Evolutionary conservation across 2,888 invertebrate genomes (phyloP), one percentile per base, ranked within the genome.

Genomic region (Amblyjoppa proteus): DNA sequence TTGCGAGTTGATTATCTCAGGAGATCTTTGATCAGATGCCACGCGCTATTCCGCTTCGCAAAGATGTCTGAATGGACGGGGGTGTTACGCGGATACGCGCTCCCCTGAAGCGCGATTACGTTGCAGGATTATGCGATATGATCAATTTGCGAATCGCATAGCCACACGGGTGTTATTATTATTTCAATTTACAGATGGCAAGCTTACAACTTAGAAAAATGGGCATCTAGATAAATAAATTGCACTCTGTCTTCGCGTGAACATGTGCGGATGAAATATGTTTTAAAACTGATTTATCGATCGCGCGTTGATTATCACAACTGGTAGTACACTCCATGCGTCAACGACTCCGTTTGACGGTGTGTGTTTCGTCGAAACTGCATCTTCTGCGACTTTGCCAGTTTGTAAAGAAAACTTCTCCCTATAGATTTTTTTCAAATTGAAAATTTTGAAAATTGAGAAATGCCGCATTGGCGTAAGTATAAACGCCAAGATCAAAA

Each of bases 51-150:
- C 68, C 31, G 64, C 66, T 66, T 66, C 25, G 7, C 16, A 38
- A 49, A 73, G 41, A 73, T 56, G 77, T 74, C 80, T 69, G 80
- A 86, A 86, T 83, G 73, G 79, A 83, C 83, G 70, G 53, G 56
- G 38, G 83, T 41, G 45, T 49, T 49, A 16, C 75, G 64, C 75
- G 64, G 45, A 49, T 70, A 75, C 70, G 70, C 70, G 74, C 79
- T 83, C 76, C 64, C 75, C 79, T 80, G 79, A 68, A 34, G 64
- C 70, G 70, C 25, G 53, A 75, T 56, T 49, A n/a, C 58, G 16
- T 70, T 70, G 51, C 61, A 49, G 70, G 20, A 7, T 74, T 16
- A 53, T 74, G 49, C 16, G 25, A 53, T 28, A 79, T 34, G 64
- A 16, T 31, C 6, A 16, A n/a, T 64, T 34, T 7, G 11, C 41